Conservation (phyloP, 1,140 invertebrate genomes). For the Leptoteleia sp. region DNA sequence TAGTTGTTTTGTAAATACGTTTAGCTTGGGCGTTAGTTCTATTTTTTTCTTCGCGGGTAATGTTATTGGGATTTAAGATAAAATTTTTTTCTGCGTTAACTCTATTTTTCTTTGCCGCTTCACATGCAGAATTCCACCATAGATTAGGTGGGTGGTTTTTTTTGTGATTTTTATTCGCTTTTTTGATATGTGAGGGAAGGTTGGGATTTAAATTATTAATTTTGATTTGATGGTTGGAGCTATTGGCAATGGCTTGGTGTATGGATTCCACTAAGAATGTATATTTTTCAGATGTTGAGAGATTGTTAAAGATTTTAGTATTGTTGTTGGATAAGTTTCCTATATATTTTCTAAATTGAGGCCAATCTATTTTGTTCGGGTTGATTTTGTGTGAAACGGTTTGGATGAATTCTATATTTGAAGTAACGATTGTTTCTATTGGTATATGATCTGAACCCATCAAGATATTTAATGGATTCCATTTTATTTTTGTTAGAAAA, state of each 20-base stretch:
- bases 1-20: constrained; percentile 14
- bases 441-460: constrained; percentile 36
- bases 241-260: too few relatives aligned
- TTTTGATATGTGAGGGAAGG: too few relatives aligned
- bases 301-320: too few relatives aligned
- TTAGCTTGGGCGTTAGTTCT: constrained; percentile 17
- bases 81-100: constrained; percentile 19
- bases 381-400: constrained; percentile 12
- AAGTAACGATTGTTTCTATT: neutral
- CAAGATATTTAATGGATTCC: constrained; percentile 2
- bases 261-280: neutral
- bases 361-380: constrained; percentile 12
- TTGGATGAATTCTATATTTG: neutral
- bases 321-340: too few relatives aligned
- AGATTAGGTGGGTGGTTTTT: neutral
- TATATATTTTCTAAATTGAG: neutral
- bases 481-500: neutral
- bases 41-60: constrained; percentile 17
- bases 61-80: neutral
- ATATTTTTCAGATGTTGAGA: constrained; percentile 17
- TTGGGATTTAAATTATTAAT: too few relatives aligned
- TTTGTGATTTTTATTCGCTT: neutral
- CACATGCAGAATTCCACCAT: constrained; percentile 23
- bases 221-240: too few relatives aligned
- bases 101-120: neutral